Evolutionary conservation across 2,888 invertebrate genomes (phyloP), one percentile per base, ranked within the genome.

Genomic region (Calameuta idolon): DNA sequence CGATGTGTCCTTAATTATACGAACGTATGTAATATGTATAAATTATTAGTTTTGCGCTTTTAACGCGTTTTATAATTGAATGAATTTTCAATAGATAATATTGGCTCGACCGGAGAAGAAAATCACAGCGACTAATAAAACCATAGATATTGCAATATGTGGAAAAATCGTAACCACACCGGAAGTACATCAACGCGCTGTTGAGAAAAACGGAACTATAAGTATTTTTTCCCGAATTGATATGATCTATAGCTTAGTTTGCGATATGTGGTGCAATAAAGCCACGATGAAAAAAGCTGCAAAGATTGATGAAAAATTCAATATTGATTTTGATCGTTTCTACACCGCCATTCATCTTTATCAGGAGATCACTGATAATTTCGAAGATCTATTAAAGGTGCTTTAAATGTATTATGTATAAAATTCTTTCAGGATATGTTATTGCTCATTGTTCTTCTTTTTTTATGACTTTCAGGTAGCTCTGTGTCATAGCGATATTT

Each of bases 161-260:
- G 95, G 95, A 0, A 94, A 94, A 86, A 87, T 92, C n/a, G 93
- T 95, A 1, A 92, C 94, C 0, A 93, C 94, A 73, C 93, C 94
- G 0, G 91, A 93, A 37, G 92, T 94, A 1, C 88, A 93, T 74
- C 85, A 87, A 68, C 89, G 92, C 0, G 94, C 93, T 0, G 81
- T 92, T 15, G 92, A 93, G 30, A 91, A 94, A 69, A 92, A 93
- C 81, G 93, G 93, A 4, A 31, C 85, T 69, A 55, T 89, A 85
- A 75, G 83, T 73, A 0, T 82, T 82, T 81, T 79, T 1, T 88
- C 87, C 15, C 87, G 83, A 69, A 2, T 91, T 0, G 30, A 75
- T 0, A 79, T 86, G 37, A 81, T 91, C 0, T 73, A 74, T 0
- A 35, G 87, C 1, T 88, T 93, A 84, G 4, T 92, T 1, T 69